These are phyloP conservation scores for Tanypteryx hageni DNA, from an alignment of 2,888 invertebrate species.

Conservation along the genomic window DNA sequence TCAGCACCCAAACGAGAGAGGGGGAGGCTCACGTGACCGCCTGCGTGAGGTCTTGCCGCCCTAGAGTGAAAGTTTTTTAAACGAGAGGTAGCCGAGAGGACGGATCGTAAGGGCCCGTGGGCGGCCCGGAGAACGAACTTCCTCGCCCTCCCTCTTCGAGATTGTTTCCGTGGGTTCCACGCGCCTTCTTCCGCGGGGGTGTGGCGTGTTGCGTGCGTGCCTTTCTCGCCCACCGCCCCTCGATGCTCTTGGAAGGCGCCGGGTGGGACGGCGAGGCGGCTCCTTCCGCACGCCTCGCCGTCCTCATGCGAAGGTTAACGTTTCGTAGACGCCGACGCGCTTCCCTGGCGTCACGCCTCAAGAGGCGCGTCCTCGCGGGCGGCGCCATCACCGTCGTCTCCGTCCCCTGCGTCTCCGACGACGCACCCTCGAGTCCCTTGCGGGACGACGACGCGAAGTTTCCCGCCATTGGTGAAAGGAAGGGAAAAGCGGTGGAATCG, in stretches of 20 bases:
- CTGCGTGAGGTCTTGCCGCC: slow-evolving; percentile 40
- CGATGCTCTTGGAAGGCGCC: slow-evolving; percentile 44
- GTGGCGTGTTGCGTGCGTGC: neutral
- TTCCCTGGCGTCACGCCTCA: slow-evolving; percentile 11
- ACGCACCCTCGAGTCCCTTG: neutral
- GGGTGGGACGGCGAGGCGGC: slow-evolving; percentile 36
- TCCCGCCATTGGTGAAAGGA: neutral
- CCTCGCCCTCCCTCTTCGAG: neutral
- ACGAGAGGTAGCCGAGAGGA: slow-evolving; percentile 28
- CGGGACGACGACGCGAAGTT: neutral
- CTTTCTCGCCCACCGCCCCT: neutral
- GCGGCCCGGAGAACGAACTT: neutral
- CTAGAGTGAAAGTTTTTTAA: slow-evolving; percentile 47
- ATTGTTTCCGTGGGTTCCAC: slow-evolving; percentile 1
- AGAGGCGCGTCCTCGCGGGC: slow-evolving; percentile 36
- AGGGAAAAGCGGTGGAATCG: slow-evolving; percentile 19
- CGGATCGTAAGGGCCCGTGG: slow-evolving; percentile 24
- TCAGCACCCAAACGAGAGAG: neutral
- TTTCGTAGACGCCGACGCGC: slow-evolving; percentile 34
- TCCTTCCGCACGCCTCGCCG: slow-evolving; percentile 58
- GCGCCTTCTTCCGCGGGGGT: neutral
- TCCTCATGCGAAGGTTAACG: slow-evolving; percentile 48
- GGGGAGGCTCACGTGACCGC: slow-evolving; percentile 56
- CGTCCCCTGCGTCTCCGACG: slow-evolving; percentile 2
- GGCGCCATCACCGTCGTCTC: neutral